Evolutionary conservation across 2,113 vertebrate species (phyloP).

Genomic region (Ageneiosus marmoratus): DNA sequence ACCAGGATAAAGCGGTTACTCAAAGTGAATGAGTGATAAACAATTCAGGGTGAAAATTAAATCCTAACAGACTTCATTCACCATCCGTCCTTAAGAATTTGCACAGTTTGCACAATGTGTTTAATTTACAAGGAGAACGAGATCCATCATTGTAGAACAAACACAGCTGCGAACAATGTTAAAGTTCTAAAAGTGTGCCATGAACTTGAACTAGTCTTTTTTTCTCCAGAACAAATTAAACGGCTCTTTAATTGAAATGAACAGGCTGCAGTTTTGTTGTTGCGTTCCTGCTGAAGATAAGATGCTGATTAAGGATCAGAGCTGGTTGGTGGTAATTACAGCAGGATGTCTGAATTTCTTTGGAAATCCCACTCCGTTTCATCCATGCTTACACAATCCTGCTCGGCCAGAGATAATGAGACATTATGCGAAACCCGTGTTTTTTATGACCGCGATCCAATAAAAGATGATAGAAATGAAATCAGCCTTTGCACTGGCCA

Average conservation of each 20-base stretch:
- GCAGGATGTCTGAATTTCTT: neutral
- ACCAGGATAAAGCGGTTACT: too few species aligned
- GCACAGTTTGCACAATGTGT: too few species aligned
- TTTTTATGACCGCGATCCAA: neutral
- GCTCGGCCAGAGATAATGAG: neutral
- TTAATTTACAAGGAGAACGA: too few species aligned
- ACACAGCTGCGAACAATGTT: too few species aligned
- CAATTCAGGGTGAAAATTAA: neutral
- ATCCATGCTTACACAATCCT: neutral
- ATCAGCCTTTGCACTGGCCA: neutral
- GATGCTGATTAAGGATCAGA: neutral
- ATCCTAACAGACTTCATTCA: too few species aligned
- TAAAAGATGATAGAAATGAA: neutral
- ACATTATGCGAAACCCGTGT: neutral
- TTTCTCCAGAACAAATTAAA: too few species aligned
- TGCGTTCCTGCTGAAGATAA: neutral
- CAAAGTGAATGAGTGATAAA: neutral
- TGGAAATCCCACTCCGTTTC: neutral
- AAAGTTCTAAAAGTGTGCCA: too few species aligned
- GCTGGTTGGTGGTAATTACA: constrained; percentile 8
- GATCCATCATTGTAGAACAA: too few species aligned
- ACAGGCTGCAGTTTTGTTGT: neutral
- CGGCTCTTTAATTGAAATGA: too few species aligned
- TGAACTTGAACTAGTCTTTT: too few species aligned
- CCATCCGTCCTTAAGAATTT: too few species aligned